Evolutionary conservation across 2,113 vertebrate genomes (phyloP), one percentile per base, ranked within the genome.

Genomic region (Lepus americanus): DNA sequence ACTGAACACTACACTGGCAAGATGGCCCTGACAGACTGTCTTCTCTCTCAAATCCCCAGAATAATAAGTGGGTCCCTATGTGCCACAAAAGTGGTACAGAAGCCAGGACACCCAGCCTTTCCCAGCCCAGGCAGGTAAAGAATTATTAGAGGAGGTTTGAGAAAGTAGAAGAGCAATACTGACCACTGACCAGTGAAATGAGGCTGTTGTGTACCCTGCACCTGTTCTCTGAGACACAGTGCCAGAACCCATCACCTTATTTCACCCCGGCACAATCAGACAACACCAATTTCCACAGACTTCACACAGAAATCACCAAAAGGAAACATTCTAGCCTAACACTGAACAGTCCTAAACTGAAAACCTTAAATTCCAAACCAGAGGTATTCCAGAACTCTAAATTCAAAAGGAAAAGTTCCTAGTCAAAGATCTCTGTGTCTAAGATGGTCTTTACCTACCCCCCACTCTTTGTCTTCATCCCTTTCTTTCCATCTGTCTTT

Each of bases 181-280:
- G 80, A 73, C 64, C 63, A 96, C 39, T 39, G 80, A 73, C 64
- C 63, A 96, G 89, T 83, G 81, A 89, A 29, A 76, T 13, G 55
- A 51, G n/a, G 83, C 66, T 82, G 4, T 3, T 90, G 67, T 88
- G 27, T 80, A 89, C 22, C 44, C 55, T 90, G 44, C 90, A 96
- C 88, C 87, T 95, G 66, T 95, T 23, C 36, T 73, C 72, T 67
- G 17, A 96, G 27, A 90, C 27, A 77, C 20, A 7, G 94, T 94
- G 83, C 90, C 89, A 92, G 59, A 51, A 86, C 67, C 13, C 61
- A 70, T 93, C 51, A 89, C 87, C 85, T 97, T 93, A 96, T 92
- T 96, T 96, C n/a, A 97, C 77, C 89, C 70, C 78, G 44, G n/a
- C 53, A 90, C 63, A 79, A 95, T 88, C 72, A 91, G 31, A 89